Evolutionary conservation across 2,888 invertebrate species (phyloP), one percentile per base, ranked within the genome.

Genomic region (Idaea dimidiata): DNA sequence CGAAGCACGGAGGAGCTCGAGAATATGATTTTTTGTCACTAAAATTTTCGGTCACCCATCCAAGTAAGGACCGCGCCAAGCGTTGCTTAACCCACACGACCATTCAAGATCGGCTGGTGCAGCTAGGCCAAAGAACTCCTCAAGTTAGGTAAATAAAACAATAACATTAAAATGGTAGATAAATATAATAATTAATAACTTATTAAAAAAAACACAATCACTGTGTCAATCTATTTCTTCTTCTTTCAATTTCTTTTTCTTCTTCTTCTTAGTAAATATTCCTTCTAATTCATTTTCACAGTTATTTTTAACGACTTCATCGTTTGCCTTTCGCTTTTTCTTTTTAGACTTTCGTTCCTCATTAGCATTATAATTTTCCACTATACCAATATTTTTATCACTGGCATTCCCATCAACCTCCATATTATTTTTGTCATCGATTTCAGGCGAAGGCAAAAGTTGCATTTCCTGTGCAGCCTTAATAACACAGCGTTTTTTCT

Each of bases 401-500:
- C 67, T 73, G 63, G 73, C 59, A 74, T 66, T 72, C 73, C 63
- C 63, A 7, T 66, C 66, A 53, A 17, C 18, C 61, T 17, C 16
- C 62, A 61, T 63, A 67, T 67, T 73, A 67, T 66, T 64, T 57
- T 64, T 32, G n/a, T 64, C 64, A 43, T 1, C n/a, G 32, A 6
- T 54, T 56, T 57, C 32, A 62, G 66, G 66, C 63, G 62, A 56
- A 59, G 62, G 59, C 6, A 33, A 8, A 55, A 18, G 60, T 16
- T 33, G 55, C 7, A 10, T 43, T 43, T 43, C 43, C 65, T 58
- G 43, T 60, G 61, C 33, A 65, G 31, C n/a, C 18, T 61, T 57
- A 55, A 62, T 61, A 33, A 75, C 79, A 24, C 81, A 82, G 16
- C 72, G 75, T 67, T 79, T 86, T 32, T 74, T 70, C 72, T 86